These are phyloP conservation scores for Molorchus minor DNA, from an alignment of 2,888 invertebrate genomes.

Conservation along the genomic window DNA sequence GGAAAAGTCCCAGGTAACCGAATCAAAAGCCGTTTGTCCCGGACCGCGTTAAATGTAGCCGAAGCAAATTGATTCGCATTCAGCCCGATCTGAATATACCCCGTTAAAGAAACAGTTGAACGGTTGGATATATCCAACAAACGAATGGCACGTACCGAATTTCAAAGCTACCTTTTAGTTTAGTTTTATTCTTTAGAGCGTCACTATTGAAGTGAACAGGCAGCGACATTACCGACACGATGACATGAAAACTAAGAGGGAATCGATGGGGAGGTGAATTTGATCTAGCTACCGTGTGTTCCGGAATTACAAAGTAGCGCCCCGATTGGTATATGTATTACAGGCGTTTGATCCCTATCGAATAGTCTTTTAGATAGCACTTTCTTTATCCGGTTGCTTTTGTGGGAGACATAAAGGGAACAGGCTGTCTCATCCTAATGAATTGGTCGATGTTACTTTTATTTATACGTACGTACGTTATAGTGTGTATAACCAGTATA, in stretches of 20 bases:
- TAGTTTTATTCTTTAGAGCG: slow-evolving; percentile 21
- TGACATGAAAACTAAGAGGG: slow-evolving; percentile 45
- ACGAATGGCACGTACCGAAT: slow-evolving; percentile 33
- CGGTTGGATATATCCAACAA: slow-evolving; percentile 26
- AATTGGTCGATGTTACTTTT: too few species aligned
- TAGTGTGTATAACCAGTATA: too few species aligned
- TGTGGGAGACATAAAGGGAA: too few species aligned
- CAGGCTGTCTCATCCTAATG: too few species aligned
- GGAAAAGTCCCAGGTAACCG: neutral
- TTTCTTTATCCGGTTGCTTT: neutral
- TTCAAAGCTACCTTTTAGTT: slow-evolving; percentile 24
- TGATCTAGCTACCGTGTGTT: slow-evolving; percentile 47
- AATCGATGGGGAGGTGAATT: slow-evolving; percentile 53
- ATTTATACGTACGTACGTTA: too few species aligned
- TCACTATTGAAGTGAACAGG: slow-evolving; percentile 28
- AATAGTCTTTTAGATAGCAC: neutral
- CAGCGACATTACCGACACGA: slow-evolving; percentile 28
- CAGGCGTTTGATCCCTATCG: neutral
- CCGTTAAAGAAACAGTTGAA: slow-evolving; percentile 19
- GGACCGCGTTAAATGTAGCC: neutral
- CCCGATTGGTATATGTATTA: slow-evolving; percentile 37
- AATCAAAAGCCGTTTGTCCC: slow-evolving; percentile 4
- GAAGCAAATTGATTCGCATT: slow-evolving; percentile 6
- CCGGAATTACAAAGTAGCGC: slow-evolving; percentile 46
- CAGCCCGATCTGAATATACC: slow-evolving; percentile 1